A percentile compares a stretch with the other conserved stretches of the same genome.
These are phyloP conservation scores for Pterocles burchelli DNA, from an alignment of 2,113 vertebrate genomes.

Conservation along the genomic window DNA sequence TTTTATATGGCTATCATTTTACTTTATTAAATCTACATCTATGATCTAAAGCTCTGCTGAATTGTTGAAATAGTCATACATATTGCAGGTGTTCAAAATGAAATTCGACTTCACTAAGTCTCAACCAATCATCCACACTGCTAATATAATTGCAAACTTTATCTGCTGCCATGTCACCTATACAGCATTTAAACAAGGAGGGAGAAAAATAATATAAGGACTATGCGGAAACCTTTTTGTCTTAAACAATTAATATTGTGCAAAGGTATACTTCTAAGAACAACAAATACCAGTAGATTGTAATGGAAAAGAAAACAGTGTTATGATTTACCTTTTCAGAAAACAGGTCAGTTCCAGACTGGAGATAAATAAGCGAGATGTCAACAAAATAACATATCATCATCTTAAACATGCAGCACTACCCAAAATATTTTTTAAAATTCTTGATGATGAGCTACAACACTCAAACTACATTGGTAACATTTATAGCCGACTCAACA, in stretches of 20 bases:
- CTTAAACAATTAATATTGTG: not conserved
- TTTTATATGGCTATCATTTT: conserved; percentile 29
- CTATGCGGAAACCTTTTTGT: not conserved
- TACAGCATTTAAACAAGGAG: not conserved
- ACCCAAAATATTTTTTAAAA: not conserved
- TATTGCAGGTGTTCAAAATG: conserved; percentile 25
- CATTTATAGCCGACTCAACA: not conserved
- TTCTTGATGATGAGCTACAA: not conserved
- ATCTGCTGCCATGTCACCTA: not conserved
- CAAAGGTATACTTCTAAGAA: not conserved
- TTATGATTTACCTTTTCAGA: not conserved
- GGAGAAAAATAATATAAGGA: not conserved
- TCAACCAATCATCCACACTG: not conserved
- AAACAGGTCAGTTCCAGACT: not conserved
- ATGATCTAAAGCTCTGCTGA: not conserved
- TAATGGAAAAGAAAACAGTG: not conserved
- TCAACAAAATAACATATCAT: not conserved
- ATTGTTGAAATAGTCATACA: not conserved
- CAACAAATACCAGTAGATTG: not conserved
- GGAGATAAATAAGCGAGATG: not conserved
- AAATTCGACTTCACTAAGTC: not conserved
- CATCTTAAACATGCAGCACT: not conserved
- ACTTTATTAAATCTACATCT: conserved; percentile 25
- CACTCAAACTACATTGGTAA: not conserved
- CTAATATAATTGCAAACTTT: not conserved